These are phyloP conservation scores for Tridacna gigas DNA, from an alignment of 2,888 invertebrate species.

Conservation along the genomic window DNA sequence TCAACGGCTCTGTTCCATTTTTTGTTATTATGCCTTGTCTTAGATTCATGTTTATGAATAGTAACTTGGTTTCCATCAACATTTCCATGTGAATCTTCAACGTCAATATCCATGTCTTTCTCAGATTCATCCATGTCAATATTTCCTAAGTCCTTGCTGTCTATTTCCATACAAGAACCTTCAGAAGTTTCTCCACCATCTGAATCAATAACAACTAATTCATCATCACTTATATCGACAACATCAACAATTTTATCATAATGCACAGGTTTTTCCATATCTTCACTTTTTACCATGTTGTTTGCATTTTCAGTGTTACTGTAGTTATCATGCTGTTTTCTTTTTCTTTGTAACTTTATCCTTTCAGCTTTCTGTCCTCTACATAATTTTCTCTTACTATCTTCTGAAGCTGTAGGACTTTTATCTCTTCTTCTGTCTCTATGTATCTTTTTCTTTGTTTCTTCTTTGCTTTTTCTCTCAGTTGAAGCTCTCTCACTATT, in stretches of 20 bases:
- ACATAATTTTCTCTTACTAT: neutral
- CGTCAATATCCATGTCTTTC: too few relatives aligned
- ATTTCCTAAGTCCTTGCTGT: neutral
- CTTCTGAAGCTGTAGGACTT: neutral
- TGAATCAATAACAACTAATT: neutral
- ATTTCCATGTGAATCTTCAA: too few relatives aligned
- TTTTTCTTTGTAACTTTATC: neutral
- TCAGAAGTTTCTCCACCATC: neutral
- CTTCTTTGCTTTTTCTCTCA: constrained; percentile 19
- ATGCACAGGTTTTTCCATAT: neutral
- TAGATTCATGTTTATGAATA: too few relatives aligned
- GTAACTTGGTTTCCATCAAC: constrained; percentile 5
- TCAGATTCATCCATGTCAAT: too few relatives aligned
- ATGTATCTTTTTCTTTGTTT: neutral
- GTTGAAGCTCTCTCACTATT: neutral
- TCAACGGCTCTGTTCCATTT: too few relatives aligned
- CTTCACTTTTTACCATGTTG: neutral
- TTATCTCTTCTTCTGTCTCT: constrained; percentile 4
- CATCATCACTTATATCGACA: constrained; percentile 4
- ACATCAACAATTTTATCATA: constrained; percentile 1
- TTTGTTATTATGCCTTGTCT: too few relatives aligned
- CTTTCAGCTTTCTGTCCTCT: neutral
- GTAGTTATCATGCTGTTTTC: neutral
- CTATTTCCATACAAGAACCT: constrained; percentile 7
- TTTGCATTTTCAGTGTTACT: neutral